Evolutionary conservation across 2,797 vertebrate genomes (phyloP).

Genomic region (Eurystomus glaucurus): DNA sequence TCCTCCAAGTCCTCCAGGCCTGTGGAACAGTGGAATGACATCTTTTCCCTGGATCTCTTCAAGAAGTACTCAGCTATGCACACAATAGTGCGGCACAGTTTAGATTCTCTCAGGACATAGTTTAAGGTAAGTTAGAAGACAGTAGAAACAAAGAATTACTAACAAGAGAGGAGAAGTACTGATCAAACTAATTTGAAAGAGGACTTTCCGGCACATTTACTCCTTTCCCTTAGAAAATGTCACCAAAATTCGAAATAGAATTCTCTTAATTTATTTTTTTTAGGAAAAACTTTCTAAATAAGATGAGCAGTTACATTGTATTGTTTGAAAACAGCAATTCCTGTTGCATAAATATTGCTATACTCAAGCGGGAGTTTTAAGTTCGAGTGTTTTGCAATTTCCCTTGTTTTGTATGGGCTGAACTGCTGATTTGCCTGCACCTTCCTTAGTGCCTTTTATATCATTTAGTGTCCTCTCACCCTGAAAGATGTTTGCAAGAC

Average conservation of each 20-base stretch:
- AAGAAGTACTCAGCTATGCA: background rate
- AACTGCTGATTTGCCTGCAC: background rate
- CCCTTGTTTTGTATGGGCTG: background rate
- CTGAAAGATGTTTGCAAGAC: background rate
- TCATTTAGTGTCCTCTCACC: background rate
- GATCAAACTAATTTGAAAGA: background rate
- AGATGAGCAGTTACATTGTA: background rate
- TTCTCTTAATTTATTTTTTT: background rate
- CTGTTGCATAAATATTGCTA: background rate
- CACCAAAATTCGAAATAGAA: background rate
- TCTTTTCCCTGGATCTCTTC: background rate
- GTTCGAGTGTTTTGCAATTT: background rate
- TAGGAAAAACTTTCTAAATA: background rate
- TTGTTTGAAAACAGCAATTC: background rate
- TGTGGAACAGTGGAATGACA: background rate
- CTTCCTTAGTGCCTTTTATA: background rate
- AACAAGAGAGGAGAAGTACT: background rate
- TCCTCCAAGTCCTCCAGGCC: background rate
- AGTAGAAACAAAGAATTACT: background rate
- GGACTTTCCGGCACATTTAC: background rate
- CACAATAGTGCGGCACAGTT: background rate
- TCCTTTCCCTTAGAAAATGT: background rate
- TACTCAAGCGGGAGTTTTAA: background rate
- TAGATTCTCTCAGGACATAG: background rate
- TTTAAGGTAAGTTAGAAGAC: background rate